Evolutionary conservation across 2,113 vertebrate genomes (phyloP).

Genomic region (Anhinga anhinga): DNA sequence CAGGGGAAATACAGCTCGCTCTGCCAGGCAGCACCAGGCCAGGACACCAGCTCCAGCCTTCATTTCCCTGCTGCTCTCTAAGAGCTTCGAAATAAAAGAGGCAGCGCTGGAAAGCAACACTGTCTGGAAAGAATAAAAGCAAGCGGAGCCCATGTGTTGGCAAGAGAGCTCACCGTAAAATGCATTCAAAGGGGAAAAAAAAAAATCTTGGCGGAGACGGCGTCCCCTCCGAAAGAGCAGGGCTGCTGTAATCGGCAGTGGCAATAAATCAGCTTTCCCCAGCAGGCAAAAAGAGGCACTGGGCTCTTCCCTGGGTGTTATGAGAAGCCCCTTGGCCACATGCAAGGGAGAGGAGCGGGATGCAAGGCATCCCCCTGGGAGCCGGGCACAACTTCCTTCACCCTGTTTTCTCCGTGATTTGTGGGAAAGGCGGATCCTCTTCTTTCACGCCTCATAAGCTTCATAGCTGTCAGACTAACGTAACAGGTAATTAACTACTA

Average conservation of each 20-base stretch:
- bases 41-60: conserved; percentile 27
- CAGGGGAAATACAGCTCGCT: background rate
- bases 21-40: background rate
- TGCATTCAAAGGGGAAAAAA: conserved; percentile 15
- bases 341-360: background rate
- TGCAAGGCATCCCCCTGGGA: background rate
- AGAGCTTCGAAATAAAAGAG: conserved; percentile 41
- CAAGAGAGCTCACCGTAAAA: conserved; percentile 37
- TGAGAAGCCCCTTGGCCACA: background rate
- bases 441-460: conserved; percentile 64
- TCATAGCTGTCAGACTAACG: conserved; percentile 57
- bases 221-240: background rate
- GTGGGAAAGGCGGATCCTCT: background rate
- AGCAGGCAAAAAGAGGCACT: background rate
- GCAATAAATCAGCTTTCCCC: background rate
- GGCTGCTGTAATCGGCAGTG: background rate
- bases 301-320: background rate
- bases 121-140: conserved; percentile 60
- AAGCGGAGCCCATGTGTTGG: conserved; percentile 23
- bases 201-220: conserved; percentile 19
- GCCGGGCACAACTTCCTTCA: background rate
- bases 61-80: background rate
- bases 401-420: conserved; percentile 14
- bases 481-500: conserved; percentile 74
- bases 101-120: background rate